These are phyloP conservation scores for Cranoglanis bouderius DNA, from an alignment of 2,113 vertebrate species.

Conservation along the genomic window DNA sequence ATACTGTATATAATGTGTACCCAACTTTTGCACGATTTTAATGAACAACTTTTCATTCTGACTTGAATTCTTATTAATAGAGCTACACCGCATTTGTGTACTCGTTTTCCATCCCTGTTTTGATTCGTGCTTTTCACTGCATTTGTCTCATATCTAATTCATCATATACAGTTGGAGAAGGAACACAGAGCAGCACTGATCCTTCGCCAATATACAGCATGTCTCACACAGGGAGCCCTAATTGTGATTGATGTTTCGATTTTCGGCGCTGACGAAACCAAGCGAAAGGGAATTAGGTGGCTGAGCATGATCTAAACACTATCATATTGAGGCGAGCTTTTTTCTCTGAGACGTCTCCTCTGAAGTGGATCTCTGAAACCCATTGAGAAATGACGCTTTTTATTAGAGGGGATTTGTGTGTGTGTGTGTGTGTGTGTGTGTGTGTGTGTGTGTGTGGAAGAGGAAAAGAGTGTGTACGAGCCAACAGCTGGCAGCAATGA, in stretches of 20 bases:
- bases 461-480: slow-evolving; percentile 9
- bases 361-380: slow-evolving; percentile 41
- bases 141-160: neutral
- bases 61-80: neutral
- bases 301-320: slow-evolving; percentile 19
- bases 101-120: neutral
- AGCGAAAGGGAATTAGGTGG: slow-evolving; percentile 16
- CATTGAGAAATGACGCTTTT: slow-evolving; percentile 42
- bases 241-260: slow-evolving; percentile 24
- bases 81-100: neutral
- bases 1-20: neutral
- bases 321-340: slow-evolving; percentile 32
- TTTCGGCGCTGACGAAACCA: neutral
- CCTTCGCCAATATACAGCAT: slow-evolving; percentile 5
- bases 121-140: neutral
- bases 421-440: slow-evolving; percentile 16
- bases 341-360: slow-evolving; percentile 11
- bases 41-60: neutral
- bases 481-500: slow-evolving; percentile 58
- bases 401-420: slow-evolving; percentile 45
- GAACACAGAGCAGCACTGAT: slow-evolving; percentile 22
- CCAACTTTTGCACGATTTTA: neutral
- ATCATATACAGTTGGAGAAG: slow-evolving; percentile 20
- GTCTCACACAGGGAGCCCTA: slow-evolving; percentile 13
- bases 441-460: slow-evolving; percentile 3